Conservation (phyloP, 2,797 vertebrate species). For the Malacoctenus gilli region DNA sequence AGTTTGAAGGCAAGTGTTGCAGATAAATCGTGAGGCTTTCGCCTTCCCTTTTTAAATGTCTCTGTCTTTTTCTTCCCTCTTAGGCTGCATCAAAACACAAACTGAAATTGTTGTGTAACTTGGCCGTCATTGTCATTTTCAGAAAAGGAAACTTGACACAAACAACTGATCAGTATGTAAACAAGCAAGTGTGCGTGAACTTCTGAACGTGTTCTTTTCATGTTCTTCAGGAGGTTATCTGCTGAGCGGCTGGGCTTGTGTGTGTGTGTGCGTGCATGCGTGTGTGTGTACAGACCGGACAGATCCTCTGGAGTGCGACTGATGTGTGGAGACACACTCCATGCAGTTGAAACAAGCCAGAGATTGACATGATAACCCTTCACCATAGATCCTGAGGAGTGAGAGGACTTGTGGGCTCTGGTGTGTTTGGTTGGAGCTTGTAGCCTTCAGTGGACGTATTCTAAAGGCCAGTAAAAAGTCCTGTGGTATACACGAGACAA, state of each 20-base stretch:
- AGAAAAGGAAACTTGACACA: constrained; percentile 4
- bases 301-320: constrained; percentile 45
- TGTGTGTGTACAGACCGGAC: constrained; percentile 20
- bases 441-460: constrained; percentile 20
- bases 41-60: no score
- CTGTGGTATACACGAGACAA: constrained; percentile 54
- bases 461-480: not conserved
- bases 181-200: constrained; percentile 6
- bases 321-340: constrained; percentile 47
- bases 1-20: no score
- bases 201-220: no score
- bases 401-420: constrained; percentile 20
- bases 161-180: not conserved
- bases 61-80: no score
- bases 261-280: not conserved
- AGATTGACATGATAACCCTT: constrained; percentile 67
- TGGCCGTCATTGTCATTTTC: not conserved
- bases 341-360: constrained; percentile 52
- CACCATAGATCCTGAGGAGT: constrained; percentile 29
- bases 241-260: constrained; percentile 5
- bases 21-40: no score
- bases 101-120: no score
- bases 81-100: no score
- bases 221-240: constrained; percentile 23
- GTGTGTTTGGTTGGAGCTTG: constrained; percentile 37